Evolutionary conservation across 2,888 invertebrate species (phyloP).

Genomic region (Lordiphosa fenestrarum): DNA sequence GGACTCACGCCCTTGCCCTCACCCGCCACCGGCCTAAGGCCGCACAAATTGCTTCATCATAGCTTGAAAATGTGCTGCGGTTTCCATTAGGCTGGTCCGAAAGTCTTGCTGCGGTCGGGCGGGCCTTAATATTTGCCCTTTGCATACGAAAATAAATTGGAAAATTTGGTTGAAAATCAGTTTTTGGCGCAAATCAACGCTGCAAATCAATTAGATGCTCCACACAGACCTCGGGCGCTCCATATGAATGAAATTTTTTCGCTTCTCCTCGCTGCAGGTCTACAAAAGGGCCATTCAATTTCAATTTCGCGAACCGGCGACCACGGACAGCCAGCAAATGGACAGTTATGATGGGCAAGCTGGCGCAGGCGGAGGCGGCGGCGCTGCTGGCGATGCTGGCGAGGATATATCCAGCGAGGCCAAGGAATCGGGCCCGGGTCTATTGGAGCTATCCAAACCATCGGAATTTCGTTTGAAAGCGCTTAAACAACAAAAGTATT

Average conservation of each 20-base stretch:
- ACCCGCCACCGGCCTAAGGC: constrained; percentile 45
- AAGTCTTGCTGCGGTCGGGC: constrained; percentile 59
- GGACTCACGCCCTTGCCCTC: neutral
- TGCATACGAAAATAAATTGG: constrained; percentile 67
- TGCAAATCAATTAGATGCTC: constrained; percentile 72
- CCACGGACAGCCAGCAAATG: constrained; percentile 64
- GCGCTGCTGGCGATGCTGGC: constrained; percentile 39
- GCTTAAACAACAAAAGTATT: constrained; percentile 79
- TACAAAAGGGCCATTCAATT: constrained; percentile 79
- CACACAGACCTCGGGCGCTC: constrained; percentile 30
- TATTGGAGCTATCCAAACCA: constrained; percentile 79
- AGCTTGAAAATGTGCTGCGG: constrained; percentile 70
- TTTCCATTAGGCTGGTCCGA: constrained; percentile 64
- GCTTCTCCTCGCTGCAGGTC: constrained; percentile 55
- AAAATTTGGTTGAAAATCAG: constrained; percentile 55
- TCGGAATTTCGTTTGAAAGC: constrained; percentile 80
- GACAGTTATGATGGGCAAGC: constrained; percentile 57
- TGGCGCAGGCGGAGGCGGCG: constrained; percentile 22
- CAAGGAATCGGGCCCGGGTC: constrained; percentile 72
- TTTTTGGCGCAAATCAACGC: constrained; percentile 48
- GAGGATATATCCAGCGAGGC: constrained; percentile 56
- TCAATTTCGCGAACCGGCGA: constrained; percentile 79
- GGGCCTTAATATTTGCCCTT: constrained; percentile 62
- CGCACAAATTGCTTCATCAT: constrained; percentile 72
- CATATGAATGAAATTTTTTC: constrained; percentile 13